Conservation (phyloP, 2,888 invertebrate species). For the Alcis repandata region DNA sequence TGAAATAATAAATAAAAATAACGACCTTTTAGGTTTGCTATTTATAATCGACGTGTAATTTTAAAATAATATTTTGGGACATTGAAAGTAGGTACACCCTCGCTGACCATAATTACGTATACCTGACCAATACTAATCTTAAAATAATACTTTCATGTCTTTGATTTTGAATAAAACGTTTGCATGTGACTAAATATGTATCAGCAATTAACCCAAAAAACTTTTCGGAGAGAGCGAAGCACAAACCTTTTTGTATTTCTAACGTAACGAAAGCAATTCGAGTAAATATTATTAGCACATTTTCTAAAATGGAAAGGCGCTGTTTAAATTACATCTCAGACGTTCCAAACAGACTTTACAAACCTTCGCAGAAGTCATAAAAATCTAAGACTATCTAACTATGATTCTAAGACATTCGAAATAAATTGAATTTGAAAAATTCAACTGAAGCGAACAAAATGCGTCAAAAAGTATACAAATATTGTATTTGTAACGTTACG, state of each 20-base stretch:
- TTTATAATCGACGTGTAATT: neutral
- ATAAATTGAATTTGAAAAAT: too few species aligned
- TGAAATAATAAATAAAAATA: too few species aligned
- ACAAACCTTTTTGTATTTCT: neutral
- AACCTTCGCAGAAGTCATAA: too few species aligned
- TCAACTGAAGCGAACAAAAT: too few species aligned
- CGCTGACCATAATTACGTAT: neutral
- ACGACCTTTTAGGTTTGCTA: neutral
- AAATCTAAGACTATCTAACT: too few species aligned
- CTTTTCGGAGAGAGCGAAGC: neutral
- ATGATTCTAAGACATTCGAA: too few species aligned
- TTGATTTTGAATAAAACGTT: slow-evolving; percentile 16
- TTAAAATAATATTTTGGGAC: neutral
- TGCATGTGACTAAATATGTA: slow-evolving; percentile 28
- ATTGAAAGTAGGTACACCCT: slow-evolving; percentile 1
- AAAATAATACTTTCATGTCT: slow-evolving; percentile 15
- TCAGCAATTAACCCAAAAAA: slow-evolving; percentile 33
- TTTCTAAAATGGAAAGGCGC: neutral
- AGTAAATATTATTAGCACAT: neutral
- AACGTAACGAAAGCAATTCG: too few species aligned
- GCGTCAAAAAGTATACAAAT: too few species aligned
- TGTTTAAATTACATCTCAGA: too few species aligned
- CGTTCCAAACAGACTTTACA: too few species aligned
- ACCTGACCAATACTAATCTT: neutral
- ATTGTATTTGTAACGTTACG: too few species aligned